phyloP scores from a whole-genome alignment of 1,140 invertebrate species.

The Halesus radiatus region DNA sequence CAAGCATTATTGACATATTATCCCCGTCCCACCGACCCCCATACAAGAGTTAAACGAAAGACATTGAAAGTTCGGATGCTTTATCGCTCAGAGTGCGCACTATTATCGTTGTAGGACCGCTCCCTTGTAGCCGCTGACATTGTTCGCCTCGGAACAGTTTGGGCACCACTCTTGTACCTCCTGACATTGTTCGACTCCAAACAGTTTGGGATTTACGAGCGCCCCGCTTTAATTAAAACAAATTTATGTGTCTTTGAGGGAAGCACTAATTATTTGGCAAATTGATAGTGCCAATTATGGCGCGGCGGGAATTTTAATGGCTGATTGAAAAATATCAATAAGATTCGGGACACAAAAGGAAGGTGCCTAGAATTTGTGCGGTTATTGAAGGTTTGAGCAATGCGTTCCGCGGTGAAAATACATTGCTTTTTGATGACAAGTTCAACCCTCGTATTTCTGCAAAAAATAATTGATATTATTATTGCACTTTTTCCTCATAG shows the following conservation, averaged over 20 bases:
- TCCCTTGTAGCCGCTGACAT: conserved; percentile 34
- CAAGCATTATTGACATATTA: neutral
- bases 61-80: conserved; percentile 51
- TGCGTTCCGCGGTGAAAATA: no score
- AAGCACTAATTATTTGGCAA: conserved; percentile 39
- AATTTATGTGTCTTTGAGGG: conserved; percentile 49
- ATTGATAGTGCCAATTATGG: conserved; percentile 34
- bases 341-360: neutral
- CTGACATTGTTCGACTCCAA: conserved; percentile 46
- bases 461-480: no score
- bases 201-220: conserved; percentile 18
- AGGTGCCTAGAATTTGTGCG: neutral
- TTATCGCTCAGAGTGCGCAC: conserved; percentile 24
- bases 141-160: conserved; percentile 42
- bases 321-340: conserved; percentile 39
- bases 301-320: conserved; percentile 19
- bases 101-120: conserved; percentile 18
- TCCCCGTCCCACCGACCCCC: neutral
- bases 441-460: no score
- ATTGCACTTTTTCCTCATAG: no score
- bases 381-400: no score
- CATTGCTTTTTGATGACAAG: no score
- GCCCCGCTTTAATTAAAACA: conserved; percentile 51
- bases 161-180: neutral
- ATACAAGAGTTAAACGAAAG: conserved; percentile 32